Base-by-base conservation (phyloP, 2,113 vertebrate species). In the Colossoma macropomum region DNA sequence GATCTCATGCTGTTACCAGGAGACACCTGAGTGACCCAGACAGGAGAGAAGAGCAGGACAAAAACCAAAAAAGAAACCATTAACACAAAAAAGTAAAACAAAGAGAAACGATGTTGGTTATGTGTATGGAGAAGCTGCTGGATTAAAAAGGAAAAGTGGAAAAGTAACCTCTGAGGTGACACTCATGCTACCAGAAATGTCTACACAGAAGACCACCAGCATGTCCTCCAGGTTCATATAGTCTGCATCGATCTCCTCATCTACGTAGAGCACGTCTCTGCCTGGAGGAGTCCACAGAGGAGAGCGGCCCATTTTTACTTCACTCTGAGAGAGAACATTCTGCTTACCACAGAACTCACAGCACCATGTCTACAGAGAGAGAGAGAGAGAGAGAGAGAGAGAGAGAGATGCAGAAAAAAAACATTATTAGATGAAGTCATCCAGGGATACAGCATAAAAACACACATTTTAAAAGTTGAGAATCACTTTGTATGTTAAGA, bases 121-220 rank as follows among this genome's bases (percentile, higher is more conserved):
- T 45, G 41, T 9, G 41, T 9, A 19, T 11, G 21, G 19, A 25
- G 16, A 74, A 66, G 38, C 23, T 45, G 32, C 59, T 38, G 13
- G 2, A 34, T 30, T 45, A 28, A 12, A 77, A n/a, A n/a, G n/a
- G n/a, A n/a, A n/a, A n/a, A n/a, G n/a, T n/a, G 5, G 16, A 25
- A 63, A 10, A 77, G 15, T 30, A n/a, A 88, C 93, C 91, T 93
- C 90, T 15, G 91, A 88, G 2, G 94, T 95, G 82, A 94, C 92
- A 4, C 90, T 90, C 94, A 95, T 95, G 88, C 93, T 94, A 69
- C 94, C 94, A 13, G 94, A 95, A 23, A 92, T 88, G 84, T 95
- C 94, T 79, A 95, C 93, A n/a, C 94, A 95, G 87, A 94, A 93
- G 6, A 95, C 89, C 60, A 93, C 88, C 21, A 95, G 82, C 0